phyloP scores from a whole-genome alignment of 2,888 invertebrate species.

The Eupithecia tripunctaria region DNA sequence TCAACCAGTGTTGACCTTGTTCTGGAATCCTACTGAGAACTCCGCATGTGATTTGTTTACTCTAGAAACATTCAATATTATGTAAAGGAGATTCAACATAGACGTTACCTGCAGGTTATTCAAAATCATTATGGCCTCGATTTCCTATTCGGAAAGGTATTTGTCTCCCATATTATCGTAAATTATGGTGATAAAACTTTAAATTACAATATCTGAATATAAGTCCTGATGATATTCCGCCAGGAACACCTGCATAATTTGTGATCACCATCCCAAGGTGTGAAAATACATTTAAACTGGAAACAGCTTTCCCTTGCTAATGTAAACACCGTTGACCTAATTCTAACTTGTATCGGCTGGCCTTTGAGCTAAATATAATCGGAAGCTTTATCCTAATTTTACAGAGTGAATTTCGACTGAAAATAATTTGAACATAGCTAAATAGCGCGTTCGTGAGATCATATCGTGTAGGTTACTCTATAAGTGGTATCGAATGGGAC shows the following conservation, averaged over 20 bases:
- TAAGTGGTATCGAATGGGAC: conserved; percentile 75
- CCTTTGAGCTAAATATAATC: conserved; percentile 58
- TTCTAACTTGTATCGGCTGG: conserved; percentile 45
- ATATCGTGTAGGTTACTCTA: conserved; percentile 62
- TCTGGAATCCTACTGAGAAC: conserved; percentile 30
- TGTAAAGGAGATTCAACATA: background rate
- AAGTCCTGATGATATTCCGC: background rate
- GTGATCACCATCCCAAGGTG: background rate
- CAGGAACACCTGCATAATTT: background rate
- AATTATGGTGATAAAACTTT: background rate
- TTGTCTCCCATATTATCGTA: background rate
- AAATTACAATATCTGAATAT: background rate
- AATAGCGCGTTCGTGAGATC: conserved; percentile 64
- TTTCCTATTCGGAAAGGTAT: background rate
- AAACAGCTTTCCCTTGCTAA: conserved; percentile 26
- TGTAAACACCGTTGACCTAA: conserved; percentile 49
- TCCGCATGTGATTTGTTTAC: conserved; percentile 14
- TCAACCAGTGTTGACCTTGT: conserved; percentile 35
- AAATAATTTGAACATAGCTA: conserved; percentile 58
- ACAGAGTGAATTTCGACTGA: conserved; percentile 52
- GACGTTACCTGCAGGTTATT: background rate
- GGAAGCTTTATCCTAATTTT: conserved; percentile 53
- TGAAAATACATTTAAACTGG: conserved; percentile 17
- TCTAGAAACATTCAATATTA: background rate
- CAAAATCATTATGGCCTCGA: background rate